Conservation (phyloP, 2,888 invertebrate species). For the Acanthococcus lagerstroemiae region DNA sequence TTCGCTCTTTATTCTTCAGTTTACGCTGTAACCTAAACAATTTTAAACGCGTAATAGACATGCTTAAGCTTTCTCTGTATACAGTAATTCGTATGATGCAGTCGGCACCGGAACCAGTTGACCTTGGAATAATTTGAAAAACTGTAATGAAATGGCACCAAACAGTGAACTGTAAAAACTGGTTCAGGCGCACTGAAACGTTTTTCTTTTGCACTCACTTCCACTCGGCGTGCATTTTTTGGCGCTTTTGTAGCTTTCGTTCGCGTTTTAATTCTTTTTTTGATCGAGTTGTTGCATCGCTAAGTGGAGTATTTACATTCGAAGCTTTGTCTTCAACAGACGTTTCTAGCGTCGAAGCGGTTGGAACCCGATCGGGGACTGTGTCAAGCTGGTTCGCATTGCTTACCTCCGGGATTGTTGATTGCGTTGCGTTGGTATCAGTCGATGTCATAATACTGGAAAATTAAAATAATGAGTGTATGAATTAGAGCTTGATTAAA, state of each 20-base stretch:
- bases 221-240: conserved; percentile 57
- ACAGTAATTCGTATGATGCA: too few species aligned
- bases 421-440: too few species aligned
- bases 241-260: conserved; percentile 62
- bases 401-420: too few species aligned
- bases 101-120: too few species aligned
- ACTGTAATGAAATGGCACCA: neutral
- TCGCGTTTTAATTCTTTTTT: conserved; percentile 60
- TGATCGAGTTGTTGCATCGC: too few species aligned
- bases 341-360: neutral
- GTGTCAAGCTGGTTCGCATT: too few species aligned
- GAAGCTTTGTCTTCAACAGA: neutral
- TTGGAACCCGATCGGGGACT: neutral
- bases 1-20: conserved; percentile 13
- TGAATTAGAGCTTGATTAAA: too few species aligned
- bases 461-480: too few species aligned
- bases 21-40: conserved; percentile 3
- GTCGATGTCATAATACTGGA: too few species aligned
- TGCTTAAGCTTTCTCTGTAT: too few species aligned
- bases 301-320: too few species aligned
- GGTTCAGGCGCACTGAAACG: neutral
- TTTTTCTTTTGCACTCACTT: conserved; percentile 42
- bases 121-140: neutral
- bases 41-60: too few species aligned
- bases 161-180: neutral